Conservation (phyloP, 2,888 invertebrate species). For the Caenorhabditis becei region DNA sequence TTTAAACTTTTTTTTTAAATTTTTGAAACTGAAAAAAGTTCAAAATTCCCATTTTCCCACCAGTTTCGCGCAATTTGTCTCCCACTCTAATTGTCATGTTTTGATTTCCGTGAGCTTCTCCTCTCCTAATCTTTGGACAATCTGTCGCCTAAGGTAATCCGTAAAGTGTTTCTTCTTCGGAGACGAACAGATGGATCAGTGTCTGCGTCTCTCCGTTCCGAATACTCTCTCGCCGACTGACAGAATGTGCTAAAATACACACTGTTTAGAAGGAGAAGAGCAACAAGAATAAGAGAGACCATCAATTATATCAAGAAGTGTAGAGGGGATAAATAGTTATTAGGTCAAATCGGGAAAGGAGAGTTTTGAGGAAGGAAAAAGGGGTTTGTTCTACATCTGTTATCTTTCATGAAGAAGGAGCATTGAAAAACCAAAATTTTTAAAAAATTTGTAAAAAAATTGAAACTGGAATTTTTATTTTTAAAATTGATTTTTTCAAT, state of each 20-base stretch:
- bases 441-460: not conserved
- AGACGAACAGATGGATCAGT: conserved; percentile 39
- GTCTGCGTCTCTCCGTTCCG: conserved; percentile 21
- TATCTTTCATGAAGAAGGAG: not conserved
- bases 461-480: not conserved
- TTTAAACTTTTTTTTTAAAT: too few relatives aligned
- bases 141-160: conserved; percentile 50
- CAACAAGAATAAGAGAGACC: conserved; percentile 13
- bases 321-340: conserved; percentile 12
- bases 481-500: not conserved
- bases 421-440: not conserved
- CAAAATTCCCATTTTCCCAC: too few relatives aligned
- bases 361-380: not conserved
- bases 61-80: too few relatives aligned
- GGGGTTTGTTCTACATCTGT: not conserved
- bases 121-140: conserved; percentile 11
- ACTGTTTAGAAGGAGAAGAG: conserved; percentile 25
- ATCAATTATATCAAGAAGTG: conserved; percentile 38
- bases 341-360: conserved; percentile 6
- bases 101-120: too few relatives aligned
- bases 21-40: too few relatives aligned
- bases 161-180: conserved; percentile 30
- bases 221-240: not conserved
- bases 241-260: conserved; percentile 37
- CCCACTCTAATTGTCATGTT: not conserved